Conservation (phyloP, 2,113 vertebrate species). For the Daphoenositta chrysoptera region DNA sequence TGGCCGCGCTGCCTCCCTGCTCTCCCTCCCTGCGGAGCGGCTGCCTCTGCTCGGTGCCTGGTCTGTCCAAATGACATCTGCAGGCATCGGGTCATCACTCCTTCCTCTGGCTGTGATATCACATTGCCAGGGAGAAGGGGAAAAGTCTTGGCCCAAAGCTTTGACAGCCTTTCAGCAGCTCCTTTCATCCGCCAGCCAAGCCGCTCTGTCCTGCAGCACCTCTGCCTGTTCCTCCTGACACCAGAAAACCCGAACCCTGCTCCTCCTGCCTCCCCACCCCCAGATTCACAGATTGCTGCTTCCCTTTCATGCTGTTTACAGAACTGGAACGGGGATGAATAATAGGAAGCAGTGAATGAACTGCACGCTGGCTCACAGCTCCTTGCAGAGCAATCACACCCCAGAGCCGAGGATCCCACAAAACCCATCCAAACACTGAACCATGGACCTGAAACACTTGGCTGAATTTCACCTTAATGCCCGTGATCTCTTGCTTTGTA, state of each 20-base stretch:
- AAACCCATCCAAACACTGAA: background rate
- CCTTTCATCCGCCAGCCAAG: background rate
- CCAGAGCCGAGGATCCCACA: background rate
- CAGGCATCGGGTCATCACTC: background rate
- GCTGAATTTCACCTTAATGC: background rate
- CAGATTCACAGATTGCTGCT: background rate
- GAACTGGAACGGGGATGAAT: background rate
- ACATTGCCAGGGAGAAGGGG: background rate
- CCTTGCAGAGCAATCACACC: background rate
- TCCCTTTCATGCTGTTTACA: conserved; percentile 2
- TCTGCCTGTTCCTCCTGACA: background rate
- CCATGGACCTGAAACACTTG: fast-evolving
- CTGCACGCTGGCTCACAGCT: background rate
- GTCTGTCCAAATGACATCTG: background rate
- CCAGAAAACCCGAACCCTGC: background rate
- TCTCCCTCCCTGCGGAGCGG: background rate
- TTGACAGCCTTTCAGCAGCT: background rate
- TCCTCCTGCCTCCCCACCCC: background rate
- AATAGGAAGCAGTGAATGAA: background rate
- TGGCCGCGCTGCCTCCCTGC: background rate
- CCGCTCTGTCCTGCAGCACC: background rate
- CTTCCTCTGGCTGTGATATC: background rate
- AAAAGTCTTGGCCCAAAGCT: background rate
- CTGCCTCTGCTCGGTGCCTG: background rate
- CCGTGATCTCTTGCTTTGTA: fast-evolving